Evolutionary conservation across 1,140 invertebrate species (phyloP), one percentile per base, ranked within the genome.

Genomic region (Listronotus oregonensis): DNA sequence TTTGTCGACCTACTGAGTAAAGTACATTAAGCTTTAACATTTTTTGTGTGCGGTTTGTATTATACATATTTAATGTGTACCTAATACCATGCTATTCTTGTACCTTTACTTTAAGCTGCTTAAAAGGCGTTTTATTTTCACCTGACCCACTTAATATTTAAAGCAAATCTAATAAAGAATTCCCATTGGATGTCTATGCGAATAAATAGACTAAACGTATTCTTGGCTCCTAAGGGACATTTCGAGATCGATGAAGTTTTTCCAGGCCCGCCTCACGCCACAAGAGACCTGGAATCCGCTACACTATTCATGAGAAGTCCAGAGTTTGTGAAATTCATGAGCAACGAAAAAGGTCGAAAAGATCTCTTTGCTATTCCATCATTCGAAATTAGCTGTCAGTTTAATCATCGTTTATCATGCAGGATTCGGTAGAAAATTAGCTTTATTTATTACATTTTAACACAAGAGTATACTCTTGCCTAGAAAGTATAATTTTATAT

Each of bases 321-420:
- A 49, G 27, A 49, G 60, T 55, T 55, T 63, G 51, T 47, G 60
- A 46, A 63, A 63, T 63, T 63, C 60, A 63, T 63, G 60, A 63
- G 18, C 15, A 32, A 55, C 14, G 34, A 44, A 63, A 63, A 55
- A 55, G 50, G 6, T 43, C 37, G 15, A 61, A 61, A 47, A 18
- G 46, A 51, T 61, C 46, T 18, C 49, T 14, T 44, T 17, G 17
- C 47, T 12, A 18, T 31, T 18, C 15, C 59, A 34, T 61, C 49
- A 61, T 32, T 50, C 37, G 32, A 47, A 61, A 61, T 61, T 61
- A 61, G 49, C 59, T 61, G 59, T 61, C 59, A 61, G 37, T 40
- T 51, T 61, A 61, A 61, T 61, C 59, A 61, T 61, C 59, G 18
- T 61, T 61, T 49, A 61, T 61, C 59, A 61, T 37, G 34, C 34